Percentiles rank a stretch among this genome's conserved stretches.
Evolutionary conservation across 2,888 invertebrate genomes (phyloP).

Genomic region (Exephanes ischioxanthus): DNA sequence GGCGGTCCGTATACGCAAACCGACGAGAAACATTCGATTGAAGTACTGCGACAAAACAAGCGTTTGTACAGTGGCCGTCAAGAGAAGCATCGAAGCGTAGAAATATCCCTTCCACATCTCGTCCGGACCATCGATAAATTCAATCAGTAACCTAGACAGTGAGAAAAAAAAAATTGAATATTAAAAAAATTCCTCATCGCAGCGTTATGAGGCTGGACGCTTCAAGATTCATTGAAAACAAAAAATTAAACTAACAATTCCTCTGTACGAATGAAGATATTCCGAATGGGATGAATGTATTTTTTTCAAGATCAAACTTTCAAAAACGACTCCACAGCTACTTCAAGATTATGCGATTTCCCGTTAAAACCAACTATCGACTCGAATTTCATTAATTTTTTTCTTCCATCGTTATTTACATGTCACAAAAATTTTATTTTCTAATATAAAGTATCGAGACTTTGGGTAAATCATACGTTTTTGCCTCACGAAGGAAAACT

Average conservation of each 20-base stretch:
- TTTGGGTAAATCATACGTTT: neutral
- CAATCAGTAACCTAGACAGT: constrained; percentile 88
- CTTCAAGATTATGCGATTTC: no score
- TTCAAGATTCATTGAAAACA: neutral
- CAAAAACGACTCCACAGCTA: no score
- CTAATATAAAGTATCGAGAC: no score
- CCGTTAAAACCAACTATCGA: no score
- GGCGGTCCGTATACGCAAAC: constrained; percentile 95
- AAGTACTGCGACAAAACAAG: constrained; percentile 96
- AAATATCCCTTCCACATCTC: constrained; percentile 94
- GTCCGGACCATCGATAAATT: constrained; percentile 87
- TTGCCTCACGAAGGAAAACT: constrained; percentile 74
- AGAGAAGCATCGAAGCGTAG: constrained; percentile 91
- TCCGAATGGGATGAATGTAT: no score
- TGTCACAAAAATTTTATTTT: neutral
- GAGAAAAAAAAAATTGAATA: constrained; percentile 8
- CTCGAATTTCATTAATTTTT: neutral
- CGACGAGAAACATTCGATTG: constrained; percentile 95
- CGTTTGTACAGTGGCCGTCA: constrained; percentile 92
- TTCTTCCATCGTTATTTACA: neutral
- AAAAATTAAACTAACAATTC: neutral
- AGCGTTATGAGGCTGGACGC: no score
- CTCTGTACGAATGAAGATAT: neutral
- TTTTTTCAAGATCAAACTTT: no score
- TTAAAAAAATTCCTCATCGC: neutral